Conservation (phyloP, 2,888 invertebrate species). For the Yponomeuta sedellus region DNA sequence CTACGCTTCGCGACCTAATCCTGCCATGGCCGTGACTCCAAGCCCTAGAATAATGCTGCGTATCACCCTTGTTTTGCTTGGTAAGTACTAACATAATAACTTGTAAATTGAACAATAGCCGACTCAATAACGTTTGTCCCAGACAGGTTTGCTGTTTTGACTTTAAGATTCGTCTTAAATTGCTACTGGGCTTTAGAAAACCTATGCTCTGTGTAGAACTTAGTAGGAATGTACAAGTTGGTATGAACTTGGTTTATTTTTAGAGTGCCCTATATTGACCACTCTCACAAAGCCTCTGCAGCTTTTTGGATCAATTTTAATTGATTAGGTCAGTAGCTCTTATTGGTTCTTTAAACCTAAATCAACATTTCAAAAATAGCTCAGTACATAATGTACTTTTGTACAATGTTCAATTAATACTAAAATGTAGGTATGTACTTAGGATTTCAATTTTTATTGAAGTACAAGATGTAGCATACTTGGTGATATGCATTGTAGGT, state of each 20-base stretch:
- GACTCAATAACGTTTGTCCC: not conserved
- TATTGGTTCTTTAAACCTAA: no score
- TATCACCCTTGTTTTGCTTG: slow-evolving; percentile 40
- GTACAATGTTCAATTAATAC: no score
- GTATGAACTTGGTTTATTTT: not conserved
- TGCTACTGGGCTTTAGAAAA: not conserved
- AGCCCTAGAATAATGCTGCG: slow-evolving; percentile 35
- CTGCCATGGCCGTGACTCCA: slow-evolving; percentile 44
- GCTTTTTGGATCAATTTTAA: not conserved
- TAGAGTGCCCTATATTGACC: slow-evolving; percentile 7
- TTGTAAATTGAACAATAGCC: slow-evolving; percentile 4
- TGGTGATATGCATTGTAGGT: no score
- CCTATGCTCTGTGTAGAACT: not conserved
- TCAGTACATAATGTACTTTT: no score
- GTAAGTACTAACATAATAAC: slow-evolving; percentile 36
- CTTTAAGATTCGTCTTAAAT: not conserved
- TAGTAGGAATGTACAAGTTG: not conserved
- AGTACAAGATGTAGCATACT: no score
- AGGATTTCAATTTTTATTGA: no score
- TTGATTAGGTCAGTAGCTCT: no score
- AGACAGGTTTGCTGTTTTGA: not conserved
- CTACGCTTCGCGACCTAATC: slow-evolving; percentile 35
- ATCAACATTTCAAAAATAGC: no score
- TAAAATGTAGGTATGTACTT: no score
- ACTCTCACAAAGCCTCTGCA: not conserved